Evolutionary conservation across 2,113 vertebrate species (phyloP).

Genomic region (Hippocampus zosterae): DNA sequence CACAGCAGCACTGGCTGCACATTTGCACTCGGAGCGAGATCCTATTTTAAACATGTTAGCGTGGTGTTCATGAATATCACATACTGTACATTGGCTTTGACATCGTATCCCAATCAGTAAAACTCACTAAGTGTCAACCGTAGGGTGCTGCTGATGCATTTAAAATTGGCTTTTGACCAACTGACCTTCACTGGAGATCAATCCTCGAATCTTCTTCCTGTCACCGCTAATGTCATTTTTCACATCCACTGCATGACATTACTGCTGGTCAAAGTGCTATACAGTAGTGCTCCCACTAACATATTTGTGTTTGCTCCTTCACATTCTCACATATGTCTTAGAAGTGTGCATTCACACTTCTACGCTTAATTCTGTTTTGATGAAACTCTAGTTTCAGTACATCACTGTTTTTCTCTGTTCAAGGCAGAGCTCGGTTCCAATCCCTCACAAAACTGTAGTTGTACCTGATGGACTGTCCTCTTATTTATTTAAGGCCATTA

Average conservation of each 20-base stretch:
- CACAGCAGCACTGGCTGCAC: constrained; percentile 10
- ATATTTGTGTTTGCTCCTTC: neutral
- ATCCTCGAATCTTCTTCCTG: constrained; percentile 30
- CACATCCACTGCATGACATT: constrained; percentile 24
- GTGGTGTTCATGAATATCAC: neutral
- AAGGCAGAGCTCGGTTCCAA: too few relatives aligned
- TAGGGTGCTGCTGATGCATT: constrained; percentile 45
- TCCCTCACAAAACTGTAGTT: too few relatives aligned
- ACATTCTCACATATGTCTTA: neutral
- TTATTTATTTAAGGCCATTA: too few relatives aligned
- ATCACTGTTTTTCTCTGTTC: too few relatives aligned
- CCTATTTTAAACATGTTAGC: constrained; percentile 2
- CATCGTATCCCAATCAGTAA: neutral
- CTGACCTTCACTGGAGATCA: constrained; percentile 42
- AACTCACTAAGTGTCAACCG: neutral
- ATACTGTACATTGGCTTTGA: constrained; percentile 1
- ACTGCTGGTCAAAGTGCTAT: constrained; percentile 16
- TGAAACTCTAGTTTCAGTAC: too few relatives aligned
- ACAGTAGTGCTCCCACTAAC: neutral
- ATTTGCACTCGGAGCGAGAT: neutral
- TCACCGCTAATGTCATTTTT: constrained; percentile 47
- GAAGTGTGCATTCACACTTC: too few relatives aligned
- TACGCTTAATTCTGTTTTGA: too few relatives aligned
- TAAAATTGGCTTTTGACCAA: constrained; percentile 46
- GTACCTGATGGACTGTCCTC: too few relatives aligned